phyloP scores from a whole-genome alignment of 2,888 invertebrate genomes.

The Pollenia angustigena region DNA sequence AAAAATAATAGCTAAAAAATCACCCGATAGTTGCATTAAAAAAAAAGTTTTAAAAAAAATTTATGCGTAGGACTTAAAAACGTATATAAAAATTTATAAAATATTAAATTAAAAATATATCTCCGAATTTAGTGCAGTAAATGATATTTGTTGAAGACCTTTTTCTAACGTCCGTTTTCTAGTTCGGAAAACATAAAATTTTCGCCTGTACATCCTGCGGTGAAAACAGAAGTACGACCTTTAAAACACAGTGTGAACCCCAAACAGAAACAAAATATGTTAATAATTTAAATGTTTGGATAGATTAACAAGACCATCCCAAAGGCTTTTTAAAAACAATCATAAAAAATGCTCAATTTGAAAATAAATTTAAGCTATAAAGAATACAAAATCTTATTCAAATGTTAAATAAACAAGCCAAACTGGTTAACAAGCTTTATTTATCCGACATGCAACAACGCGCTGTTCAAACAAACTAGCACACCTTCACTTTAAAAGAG shows the following conservation, averaged over 20 bases:
- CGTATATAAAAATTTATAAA: too few species aligned
- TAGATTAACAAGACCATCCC: conserved; percentile 80
- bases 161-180: background rate
- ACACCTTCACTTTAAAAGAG: conserved; percentile 34
- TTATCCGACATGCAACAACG: conserved; percentile 44
- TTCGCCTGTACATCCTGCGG: conserved; percentile 49
- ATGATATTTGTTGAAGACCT: background rate
- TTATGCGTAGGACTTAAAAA: too few species aligned
- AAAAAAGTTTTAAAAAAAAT: too few species aligned
- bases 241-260: conserved; percentile 40
- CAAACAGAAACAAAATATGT: background rate
- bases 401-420: conserved; percentile 57
- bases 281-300: conserved; percentile 82
- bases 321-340: conserved; percentile 71
- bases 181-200: conserved; percentile 18
- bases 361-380: conserved; percentile 39
- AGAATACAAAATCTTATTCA: conserved; percentile 51
- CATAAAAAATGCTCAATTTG: conserved; percentile 43
- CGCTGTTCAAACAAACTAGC: conserved; percentile 38
- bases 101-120: too few species aligned
- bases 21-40: too few species aligned
- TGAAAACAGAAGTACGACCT: conserved; percentile 31
- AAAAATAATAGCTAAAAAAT: too few species aligned
- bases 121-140: too few species aligned
- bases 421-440: conserved; percentile 62